Conservation (phyloP, 1,140 invertebrate genomes). For the Drosophila tristis region DNA sequence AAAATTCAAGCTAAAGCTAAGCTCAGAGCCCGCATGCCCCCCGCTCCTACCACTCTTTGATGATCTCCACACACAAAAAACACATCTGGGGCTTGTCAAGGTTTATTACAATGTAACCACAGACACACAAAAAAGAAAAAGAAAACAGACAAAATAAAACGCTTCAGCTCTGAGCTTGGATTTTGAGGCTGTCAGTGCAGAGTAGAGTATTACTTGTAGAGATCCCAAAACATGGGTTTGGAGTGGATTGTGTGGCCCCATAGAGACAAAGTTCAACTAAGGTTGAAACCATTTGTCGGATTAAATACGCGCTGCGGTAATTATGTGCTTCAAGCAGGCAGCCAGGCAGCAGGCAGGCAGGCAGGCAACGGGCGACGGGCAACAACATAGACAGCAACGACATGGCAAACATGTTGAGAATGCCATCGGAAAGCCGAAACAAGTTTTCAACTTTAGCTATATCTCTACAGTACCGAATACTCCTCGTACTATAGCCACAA, state of each 20-base stretch:
- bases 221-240: conserved; percentile 58
- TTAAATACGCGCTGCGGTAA: conserved; percentile 81
- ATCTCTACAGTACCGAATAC: conserved; percentile 27
- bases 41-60: background rate
- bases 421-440: conserved; percentile 65
- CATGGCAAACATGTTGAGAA: conserved; percentile 76
- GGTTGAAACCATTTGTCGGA: conserved; percentile 82
- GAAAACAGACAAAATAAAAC: conserved; percentile 46
- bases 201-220: conserved; percentile 57
- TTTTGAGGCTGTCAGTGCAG: conserved; percentile 70
- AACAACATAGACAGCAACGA: conserved; percentile 29
- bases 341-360: conserved; percentile 18
- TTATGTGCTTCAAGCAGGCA: conserved; percentile 73
- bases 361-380: conserved; percentile 27
- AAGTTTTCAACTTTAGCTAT: conserved; percentile 59
- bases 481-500: conserved; percentile 4
- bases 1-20: conserved; percentile 31
- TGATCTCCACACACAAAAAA: conserved; percentile 8
- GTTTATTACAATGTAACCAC: conserved; percentile 80
- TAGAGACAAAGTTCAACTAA: conserved; percentile 79
- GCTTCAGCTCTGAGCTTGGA: conserved; percentile 46
- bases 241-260: conserved; percentile 49
- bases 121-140: conserved; percentile 24
- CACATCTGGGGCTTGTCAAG: conserved; percentile 67
- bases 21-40: conserved; percentile 7